phyloP scores from a whole-genome alignment of 2,797 vertebrate genomes.

The Artibeus jamaicensis region DNA sequence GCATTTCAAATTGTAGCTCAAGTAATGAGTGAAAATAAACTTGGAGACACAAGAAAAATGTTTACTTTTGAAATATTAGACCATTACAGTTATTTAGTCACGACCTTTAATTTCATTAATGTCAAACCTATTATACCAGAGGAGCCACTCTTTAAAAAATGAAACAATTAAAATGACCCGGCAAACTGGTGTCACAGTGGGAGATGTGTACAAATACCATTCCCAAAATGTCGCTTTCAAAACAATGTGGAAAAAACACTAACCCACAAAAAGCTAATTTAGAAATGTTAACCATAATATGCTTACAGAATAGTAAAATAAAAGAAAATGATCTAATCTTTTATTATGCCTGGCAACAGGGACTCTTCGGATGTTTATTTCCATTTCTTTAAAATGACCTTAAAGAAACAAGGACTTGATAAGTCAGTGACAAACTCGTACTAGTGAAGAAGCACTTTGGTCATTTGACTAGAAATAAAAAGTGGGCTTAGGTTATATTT shows the following conservation, averaged over 20 bases:
- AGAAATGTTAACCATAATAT: slow-evolving; percentile 25
- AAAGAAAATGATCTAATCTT: not conserved
- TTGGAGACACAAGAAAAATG: slow-evolving; percentile 75
- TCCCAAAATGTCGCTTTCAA: slow-evolving; percentile 26
- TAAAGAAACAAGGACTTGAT: not conserved
- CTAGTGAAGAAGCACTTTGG: not conserved
- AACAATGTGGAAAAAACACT: not conserved
- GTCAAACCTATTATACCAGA: slow-evolving; percentile 25
- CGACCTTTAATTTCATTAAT: slow-evolving; percentile 68
- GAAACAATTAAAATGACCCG: slow-evolving; percentile 65
- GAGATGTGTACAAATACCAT: not conserved
- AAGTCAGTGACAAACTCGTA: not conserved
- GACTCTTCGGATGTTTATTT: not conserved
- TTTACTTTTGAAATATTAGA: slow-evolving; percentile 74
- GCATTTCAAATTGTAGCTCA: slow-evolving; percentile 69
- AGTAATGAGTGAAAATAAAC: slow-evolving; percentile 72
- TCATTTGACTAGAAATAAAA: slow-evolving; percentile 32
- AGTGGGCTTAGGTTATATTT: not conserved
- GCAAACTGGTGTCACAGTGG: slow-evolving; percentile 24
- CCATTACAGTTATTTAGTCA: slow-evolving; percentile 52
- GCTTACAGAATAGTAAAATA: not conserved
- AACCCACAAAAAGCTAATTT: slow-evolving; percentile 32
- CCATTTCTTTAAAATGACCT: not conserved
- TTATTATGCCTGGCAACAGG: not conserved
- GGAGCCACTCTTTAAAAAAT: not conserved